Percentiles rank a stretch among this genome's conserved stretches.
Evolutionary conservation across 1,140 invertebrate species (phyloP).

Genomic region (Manduca sexta): DNA sequence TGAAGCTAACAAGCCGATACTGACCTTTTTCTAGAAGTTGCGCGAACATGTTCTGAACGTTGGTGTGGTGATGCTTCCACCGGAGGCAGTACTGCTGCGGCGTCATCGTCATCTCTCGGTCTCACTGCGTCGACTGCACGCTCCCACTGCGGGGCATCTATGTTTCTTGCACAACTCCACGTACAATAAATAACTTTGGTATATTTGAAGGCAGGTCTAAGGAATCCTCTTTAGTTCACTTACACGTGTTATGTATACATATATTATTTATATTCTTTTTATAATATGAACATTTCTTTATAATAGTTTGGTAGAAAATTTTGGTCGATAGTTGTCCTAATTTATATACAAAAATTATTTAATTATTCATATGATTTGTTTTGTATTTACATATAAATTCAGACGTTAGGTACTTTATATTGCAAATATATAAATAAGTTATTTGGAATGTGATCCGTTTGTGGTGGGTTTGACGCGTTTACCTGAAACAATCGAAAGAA

Average conservation of each 20-base stretch:
- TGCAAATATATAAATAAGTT: not conserved
- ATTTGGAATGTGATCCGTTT: slow-evolving; percentile 37
- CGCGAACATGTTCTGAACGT: slow-evolving; percentile 92
- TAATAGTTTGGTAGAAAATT: slow-evolving; percentile 33
- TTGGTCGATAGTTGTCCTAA: slow-evolving; percentile 24
- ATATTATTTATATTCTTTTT: slow-evolving; percentile 1
- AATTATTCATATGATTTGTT: too few species aligned
- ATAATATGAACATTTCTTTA: not conserved
- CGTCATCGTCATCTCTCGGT: slow-evolving; percentile 73
- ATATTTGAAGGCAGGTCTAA: slow-evolving; percentile 27
- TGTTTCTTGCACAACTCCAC: not conserved
- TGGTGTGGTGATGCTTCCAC: slow-evolving; percentile 94
- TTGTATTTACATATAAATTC: slow-evolving; percentile 15
- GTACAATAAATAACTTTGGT: slow-evolving; percentile 26
- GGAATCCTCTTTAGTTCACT: too few species aligned
- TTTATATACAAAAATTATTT: not conserved
- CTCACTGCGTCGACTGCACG: slow-evolving; percentile 1
- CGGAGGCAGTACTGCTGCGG: slow-evolving; percentile 91
- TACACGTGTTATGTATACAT: not conserved
- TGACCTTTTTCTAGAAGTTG: slow-evolving; percentile 82
- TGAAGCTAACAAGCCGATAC: slow-evolving; percentile 4
- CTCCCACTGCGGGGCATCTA: too few species aligned
- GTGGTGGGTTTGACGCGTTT: slow-evolving; percentile 19
- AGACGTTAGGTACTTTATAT: slow-evolving; percentile 14
- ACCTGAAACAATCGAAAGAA: slow-evolving; percentile 37